Base-by-base conservation (phyloP, 2,797 vertebrate species). In the Heteromormyrus szaboi region DNA sequence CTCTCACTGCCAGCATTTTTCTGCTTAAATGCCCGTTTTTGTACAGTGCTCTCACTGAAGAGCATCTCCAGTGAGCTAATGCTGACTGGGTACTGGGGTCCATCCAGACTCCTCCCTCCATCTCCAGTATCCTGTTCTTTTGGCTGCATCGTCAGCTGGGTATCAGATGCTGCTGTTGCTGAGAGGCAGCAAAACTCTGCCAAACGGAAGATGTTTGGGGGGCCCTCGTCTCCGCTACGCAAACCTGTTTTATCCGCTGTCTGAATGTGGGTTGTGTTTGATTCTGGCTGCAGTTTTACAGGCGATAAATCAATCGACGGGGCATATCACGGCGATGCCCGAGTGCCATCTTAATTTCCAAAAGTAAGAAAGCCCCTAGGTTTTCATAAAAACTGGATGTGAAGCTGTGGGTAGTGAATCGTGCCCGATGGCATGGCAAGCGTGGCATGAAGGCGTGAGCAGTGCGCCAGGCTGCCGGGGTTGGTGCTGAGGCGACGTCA, bases 341-440 rank as follows among this genome's bases (percentile, higher is more conserved):
- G 37, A 9, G 25, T 53, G 72, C 51, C 53, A n/a, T 89, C 59
- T 79, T 76, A 25, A 87, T 89, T 86, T 76, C 44, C 50, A 44
- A 29, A 79, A 48, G 88, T 86, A 19, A 89, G 72, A 76, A 29
- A 29, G 54, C 48, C 50, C 46, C 50, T 17, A 19, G 62, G 85
- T 53, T 17, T 86, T 89, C 25, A 56, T 79, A n/a, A 89, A 89
- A 89, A 46, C 41, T 72, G 65, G 54, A 54, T 65, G 46, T 44
- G 33, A 53, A 79, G 68, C 86, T 14, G 14, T 41, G 9, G 2
- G 68, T 65, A 51, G 85, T 90, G 62, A 91, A 92, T 90, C 65
- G 83, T 83, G 90, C 88, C 90, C 25, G 72, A 89, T 90, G 89
- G 87, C 2, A 76, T 87, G 88, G 88, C 87, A 89, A 91, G 86